Evolutionary conservation across 2,888 invertebrate species (phyloP).

Genomic region (Orchesella flavescens): DNA sequence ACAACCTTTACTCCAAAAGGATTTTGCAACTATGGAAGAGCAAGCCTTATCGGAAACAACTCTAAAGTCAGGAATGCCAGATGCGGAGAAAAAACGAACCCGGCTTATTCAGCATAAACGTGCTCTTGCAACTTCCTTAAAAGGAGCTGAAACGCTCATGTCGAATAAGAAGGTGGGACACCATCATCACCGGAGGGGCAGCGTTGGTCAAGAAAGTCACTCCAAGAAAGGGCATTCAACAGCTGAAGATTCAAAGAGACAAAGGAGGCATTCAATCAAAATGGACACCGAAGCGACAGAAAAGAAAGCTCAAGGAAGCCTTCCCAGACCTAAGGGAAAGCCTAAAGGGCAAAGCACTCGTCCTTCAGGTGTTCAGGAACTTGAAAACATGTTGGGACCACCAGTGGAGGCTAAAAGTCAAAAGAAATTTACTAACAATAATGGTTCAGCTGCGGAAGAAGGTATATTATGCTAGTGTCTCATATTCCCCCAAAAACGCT

Average conservation of each 20-base stretch:
- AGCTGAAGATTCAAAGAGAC: background rate
- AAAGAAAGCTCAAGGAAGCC: background rate
- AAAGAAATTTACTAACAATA: too few species aligned
- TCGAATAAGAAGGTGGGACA: conserved; percentile 5
- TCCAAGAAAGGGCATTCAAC: background rate
- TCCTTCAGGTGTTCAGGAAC: background rate
- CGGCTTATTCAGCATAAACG: conserved; percentile 1
- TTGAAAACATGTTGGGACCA: background rate
- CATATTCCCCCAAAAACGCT: too few species aligned
- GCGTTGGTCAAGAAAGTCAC: background rate
- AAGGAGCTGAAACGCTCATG: background rate
- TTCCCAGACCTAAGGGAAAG: background rate
- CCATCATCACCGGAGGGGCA: background rate
- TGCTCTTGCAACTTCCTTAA: background rate
- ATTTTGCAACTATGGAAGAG: background rate
- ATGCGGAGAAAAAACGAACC: conserved; percentile 25
- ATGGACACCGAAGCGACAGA: background rate
- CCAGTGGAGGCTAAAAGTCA: background rate
- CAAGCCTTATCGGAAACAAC: conserved; percentile 27
- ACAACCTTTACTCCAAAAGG: conserved; percentile 1
- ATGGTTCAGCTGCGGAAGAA: background rate
- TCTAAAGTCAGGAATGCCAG: background rate
- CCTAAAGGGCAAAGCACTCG: background rate
- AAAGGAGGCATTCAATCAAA: background rate
- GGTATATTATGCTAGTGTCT: too few species aligned